These are phyloP conservation scores for Edolisoma coerulescens DNA, from an alignment of 2,113 vertebrate species.

Conservation along the genomic window DNA sequence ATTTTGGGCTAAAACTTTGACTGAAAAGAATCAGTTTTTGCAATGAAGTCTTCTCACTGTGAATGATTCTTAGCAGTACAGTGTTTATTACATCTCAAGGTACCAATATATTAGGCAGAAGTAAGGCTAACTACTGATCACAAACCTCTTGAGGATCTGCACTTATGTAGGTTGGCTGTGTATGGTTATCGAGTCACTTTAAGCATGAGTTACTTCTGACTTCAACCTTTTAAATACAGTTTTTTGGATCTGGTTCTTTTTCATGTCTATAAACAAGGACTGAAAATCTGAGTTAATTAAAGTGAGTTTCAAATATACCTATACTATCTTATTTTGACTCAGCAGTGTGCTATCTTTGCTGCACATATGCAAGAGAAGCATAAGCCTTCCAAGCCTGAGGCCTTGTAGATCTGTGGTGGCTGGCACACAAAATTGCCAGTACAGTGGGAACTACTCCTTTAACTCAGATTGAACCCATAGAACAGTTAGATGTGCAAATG, in stretches of 20 bases:
- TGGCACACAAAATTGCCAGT: background rate
- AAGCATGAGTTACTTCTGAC: slow-evolving; percentile 37
- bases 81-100: slow-evolving; percentile 3
- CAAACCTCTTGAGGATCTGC: slow-evolving; percentile 22
- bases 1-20: background rate
- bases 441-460: background rate
- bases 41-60: background rate
- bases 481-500: background rate
- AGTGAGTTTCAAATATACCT: background rate
- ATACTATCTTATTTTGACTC: background rate
- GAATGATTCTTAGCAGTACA: background rate
- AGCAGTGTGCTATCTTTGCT: background rate
- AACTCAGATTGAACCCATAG: background rate
- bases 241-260: background rate
- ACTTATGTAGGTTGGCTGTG: slow-evolving; percentile 52
- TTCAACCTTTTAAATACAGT: background rate
- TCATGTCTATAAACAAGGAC: background rate
- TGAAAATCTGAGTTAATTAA: background rate
- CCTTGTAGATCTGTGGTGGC: background rate
- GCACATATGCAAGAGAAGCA: background rate
- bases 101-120: background rate
- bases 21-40: background rate
- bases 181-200: slow-evolving; percentile 27
- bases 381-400: background rate
- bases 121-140: slow-evolving; percentile 38